Base-by-base conservation (phyloP, 2,888 invertebrate genomes). In the Rhabditoides inermis region DNA sequence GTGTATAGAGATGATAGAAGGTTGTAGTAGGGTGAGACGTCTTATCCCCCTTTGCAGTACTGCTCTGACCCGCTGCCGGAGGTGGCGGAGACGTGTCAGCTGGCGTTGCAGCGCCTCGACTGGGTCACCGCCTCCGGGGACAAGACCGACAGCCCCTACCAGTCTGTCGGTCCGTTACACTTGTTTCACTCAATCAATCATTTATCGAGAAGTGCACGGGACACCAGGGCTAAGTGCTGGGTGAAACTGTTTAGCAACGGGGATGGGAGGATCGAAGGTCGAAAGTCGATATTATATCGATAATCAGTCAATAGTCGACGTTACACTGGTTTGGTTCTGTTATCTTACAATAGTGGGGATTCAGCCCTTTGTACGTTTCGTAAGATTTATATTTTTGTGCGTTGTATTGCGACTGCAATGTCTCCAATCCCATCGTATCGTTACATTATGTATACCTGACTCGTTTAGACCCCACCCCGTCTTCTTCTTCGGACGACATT, bases 11-110 rank as follows among this genome's bases (percentile, higher is more conserved):
- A n/a, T n/a, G n/a, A n/a, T n/a, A n/a, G n/a, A n/a, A n/a, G n/a
- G n/a, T n/a, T n/a, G n/a, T 78, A 64, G 49, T 32, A 46, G 12
- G 22, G 3, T 10, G 7, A 18, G 6, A 10, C 18, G 10, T n/a
- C n/a, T 53, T 18, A 36, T 25, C 23, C 23, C 20, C n/a, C 27
- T 23, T 10, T 10, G 6, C 40, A n/a, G 7, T 26, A 18, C 20
- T 20, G 20, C 12, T 20, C 44, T 54, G 90, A 91, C 78, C 80
- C 85, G 1, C 83, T 85, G 0, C 74, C 84, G 36, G 92, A 92
- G 82, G 80, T 81, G 3, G 77, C 80, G 15, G 94, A 98, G 80
- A 98, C 98, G 0, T 98, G 95, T 77, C 84, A 89, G 75, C 83
- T 98, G 60, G 94, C 95, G 0, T 75, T 92, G 10, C 84, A 85